Evolutionary conservation across 2,888 invertebrate species (phyloP), one percentile per base, ranked within the genome.

Genomic region (Hetaerina titia): DNA sequence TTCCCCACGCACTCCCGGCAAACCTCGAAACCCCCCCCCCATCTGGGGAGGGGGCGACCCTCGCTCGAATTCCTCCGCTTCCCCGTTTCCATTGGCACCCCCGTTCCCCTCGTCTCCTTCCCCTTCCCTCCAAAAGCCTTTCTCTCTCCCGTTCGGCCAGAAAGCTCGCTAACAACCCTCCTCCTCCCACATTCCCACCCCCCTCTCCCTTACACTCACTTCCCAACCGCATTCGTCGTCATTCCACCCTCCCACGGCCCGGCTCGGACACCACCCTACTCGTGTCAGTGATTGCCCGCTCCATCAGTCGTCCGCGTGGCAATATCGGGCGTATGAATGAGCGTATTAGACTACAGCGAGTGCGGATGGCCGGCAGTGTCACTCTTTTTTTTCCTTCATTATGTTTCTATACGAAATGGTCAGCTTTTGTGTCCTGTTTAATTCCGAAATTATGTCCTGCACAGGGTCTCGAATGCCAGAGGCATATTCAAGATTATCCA

Each of bases 271-370:
- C 45, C 45, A 8, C 81, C 11, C 31, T 31, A 31, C 81, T 25
- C n/a, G 22, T 31, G 31, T 81, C 81, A 31, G 81, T 81, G 81
- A 81, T 81, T 81, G 81, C 81, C 81, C 81, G 31, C n/a, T 45
- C 45, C 81, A 81, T 31, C 13, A 81, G 13, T 81, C 81, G 25
- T 22, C 69, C 25, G 13, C 81, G 81, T 81, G 81, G 31, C 81
- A 81, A 81, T 81, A 81, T 81, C 31, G 81, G 22, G n/a, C 81
- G 81, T 9, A 31, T 81, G 81, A 81, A 81, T 81, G 13, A 81
- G 1, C 45, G 4, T 45, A 45, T 31, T 25, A 13, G 81, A 31
- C 31, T 25, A 25, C 31, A 2, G 31, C 25, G 81, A n/a, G 69
- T 9, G 45, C 45, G 45, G 45, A 45, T 45, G 45, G 45, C 45